A percentile compares a stretch with the other conserved stretches of the same genome.
These are phyloP conservation scores for Atethmia centrago DNA, from an alignment of 2,888 invertebrate genomes.

Conservation along the genomic window DNA sequence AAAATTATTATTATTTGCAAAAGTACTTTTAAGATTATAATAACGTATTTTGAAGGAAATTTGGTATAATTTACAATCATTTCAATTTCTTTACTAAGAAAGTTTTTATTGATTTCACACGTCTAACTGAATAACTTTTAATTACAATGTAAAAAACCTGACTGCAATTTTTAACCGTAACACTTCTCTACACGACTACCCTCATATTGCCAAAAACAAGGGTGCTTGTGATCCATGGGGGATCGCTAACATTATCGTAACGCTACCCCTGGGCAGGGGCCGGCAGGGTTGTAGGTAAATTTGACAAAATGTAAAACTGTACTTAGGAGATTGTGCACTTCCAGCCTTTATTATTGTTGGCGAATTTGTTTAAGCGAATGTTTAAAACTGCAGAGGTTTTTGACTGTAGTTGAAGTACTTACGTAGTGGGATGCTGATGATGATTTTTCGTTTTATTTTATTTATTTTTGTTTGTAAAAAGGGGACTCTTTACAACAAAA, in stretches of 20 bases:
- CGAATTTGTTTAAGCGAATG: background rate
- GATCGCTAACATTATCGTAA: constrained; percentile 71
- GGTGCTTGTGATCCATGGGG: constrained; percentile 69
- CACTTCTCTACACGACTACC: constrained; percentile 66
- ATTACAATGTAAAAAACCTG: background rate
- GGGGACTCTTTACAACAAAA: too few relatives aligned
- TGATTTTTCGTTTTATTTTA: too few relatives aligned
- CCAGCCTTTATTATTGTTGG: constrained; percentile 6
- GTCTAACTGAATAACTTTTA: too few relatives aligned
- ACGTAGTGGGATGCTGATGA: too few relatives aligned
- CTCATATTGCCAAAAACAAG: constrained; percentile 68
- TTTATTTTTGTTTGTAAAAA: too few relatives aligned
- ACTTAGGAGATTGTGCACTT: constrained; percentile 62
- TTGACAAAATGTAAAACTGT: constrained; percentile 58
- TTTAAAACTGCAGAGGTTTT: background rate
- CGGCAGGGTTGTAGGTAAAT: constrained; percentile 52
- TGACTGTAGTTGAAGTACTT: too few relatives aligned
- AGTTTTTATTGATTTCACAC: too few relatives aligned
- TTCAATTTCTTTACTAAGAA: too few relatives aligned
- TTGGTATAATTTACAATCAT: too few relatives aligned
- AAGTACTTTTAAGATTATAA: too few relatives aligned
- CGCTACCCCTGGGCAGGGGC: constrained; percentile 58
- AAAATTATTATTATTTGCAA: too few relatives aligned
- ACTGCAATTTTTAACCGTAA: background rate
- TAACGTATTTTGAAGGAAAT: too few relatives aligned